Percentiles rank a stretch among this genome's conserved stretches.
Evolutionary conservation across 1,140 invertebrate genomes (phyloP).

Genomic region (Penaeus japonicus): DNA sequence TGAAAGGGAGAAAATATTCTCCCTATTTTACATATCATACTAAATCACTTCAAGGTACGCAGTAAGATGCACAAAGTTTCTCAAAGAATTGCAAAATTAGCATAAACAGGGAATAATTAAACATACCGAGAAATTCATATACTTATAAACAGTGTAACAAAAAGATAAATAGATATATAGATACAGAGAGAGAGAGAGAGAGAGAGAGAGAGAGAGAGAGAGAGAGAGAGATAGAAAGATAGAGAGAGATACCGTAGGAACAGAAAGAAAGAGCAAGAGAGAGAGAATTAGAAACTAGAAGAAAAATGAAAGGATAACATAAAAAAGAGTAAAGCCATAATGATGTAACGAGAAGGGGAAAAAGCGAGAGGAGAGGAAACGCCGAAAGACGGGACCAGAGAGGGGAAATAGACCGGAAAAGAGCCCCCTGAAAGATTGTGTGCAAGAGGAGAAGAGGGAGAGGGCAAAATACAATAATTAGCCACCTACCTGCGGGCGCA

Average conservation of each 20-base stretch:
- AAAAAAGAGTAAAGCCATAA: not conserved
- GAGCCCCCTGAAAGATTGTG: too few relatives aligned
- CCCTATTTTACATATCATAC: too few relatives aligned
- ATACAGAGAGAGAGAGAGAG: constrained; percentile 37
- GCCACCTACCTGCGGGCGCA: too few relatives aligned
- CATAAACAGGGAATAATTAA: too few relatives aligned
- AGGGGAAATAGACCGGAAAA: not conserved
- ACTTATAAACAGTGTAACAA: not conserved
- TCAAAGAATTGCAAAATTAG: too few relatives aligned
- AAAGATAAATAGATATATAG: constrained; percentile 3
- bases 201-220: constrained; percentile 27
- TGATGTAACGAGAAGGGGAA: not conserved
- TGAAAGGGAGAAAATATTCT: too few relatives aligned
- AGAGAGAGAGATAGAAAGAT: not conserved
- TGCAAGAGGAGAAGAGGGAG: too few relatives aligned
- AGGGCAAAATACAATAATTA: too few relatives aligned
- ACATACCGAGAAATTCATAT: too few relatives aligned
- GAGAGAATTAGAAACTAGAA: not conserved
- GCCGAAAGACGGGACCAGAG: not conserved
- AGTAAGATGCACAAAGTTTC: too few relatives aligned
- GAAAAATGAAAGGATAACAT: not conserved
- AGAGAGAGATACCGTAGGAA: not conserved
- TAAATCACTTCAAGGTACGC: too few relatives aligned
- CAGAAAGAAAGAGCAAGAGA: not conserved
- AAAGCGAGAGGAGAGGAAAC: not conserved